phyloP scores from a whole-genome alignment of 2,113 vertebrate species.

The Campylomormyrus tamandua region DNA sequence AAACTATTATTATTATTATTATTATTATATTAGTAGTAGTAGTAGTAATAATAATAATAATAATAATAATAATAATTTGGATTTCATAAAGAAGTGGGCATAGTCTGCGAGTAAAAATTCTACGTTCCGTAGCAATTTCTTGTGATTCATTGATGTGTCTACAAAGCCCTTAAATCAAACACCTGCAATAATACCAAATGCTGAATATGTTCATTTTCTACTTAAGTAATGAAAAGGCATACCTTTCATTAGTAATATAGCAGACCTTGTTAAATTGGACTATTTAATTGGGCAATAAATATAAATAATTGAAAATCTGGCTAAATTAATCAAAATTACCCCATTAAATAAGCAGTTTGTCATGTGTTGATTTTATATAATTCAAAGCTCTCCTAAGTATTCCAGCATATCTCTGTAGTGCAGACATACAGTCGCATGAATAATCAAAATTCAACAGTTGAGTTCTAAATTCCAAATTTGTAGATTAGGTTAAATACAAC shows the following conservation, averaged over 20 bases:
- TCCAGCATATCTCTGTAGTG: background rate
- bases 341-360: background rate
- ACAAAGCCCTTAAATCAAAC: background rate
- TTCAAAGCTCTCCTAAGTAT: background rate
- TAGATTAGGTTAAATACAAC: background rate
- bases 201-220: background rate
- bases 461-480: background rate
- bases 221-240: background rate
- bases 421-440: background rate
- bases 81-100: background rate
- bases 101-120: background rate
- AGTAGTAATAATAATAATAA: background rate
- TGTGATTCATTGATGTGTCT: background rate
- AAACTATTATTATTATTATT: background rate
- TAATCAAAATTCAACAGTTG: slow-evolving; percentile 4
- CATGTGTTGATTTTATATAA: background rate
- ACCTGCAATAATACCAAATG: background rate
- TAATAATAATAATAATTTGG: background rate
- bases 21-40: background rate
- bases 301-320: background rate
- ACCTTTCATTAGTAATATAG: background rate
- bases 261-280: background rate
- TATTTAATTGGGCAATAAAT: background rate
- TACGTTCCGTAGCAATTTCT: background rate
- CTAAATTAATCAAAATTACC: background rate